Percentiles rank a stretch among this genome's conserved stretches.
phyloP scores from a whole-genome alignment of 2,797 vertebrate species.

The Euthynnus affinis region DNA sequence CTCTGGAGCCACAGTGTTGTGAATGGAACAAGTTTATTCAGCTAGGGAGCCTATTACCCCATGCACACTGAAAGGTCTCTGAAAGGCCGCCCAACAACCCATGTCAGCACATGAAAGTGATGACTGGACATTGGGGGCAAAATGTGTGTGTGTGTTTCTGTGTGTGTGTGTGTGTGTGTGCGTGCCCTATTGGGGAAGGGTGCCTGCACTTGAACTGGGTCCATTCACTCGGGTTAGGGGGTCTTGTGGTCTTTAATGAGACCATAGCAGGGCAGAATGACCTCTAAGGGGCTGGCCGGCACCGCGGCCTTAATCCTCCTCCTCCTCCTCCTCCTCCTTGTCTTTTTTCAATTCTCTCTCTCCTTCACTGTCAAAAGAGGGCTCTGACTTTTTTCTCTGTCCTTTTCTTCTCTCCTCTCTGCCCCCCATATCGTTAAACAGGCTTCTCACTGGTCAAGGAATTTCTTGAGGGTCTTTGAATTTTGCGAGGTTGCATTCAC shows the following conservation, averaged over 20 bases:
- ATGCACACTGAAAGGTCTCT: conserved; percentile 46
- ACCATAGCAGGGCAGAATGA: conserved; percentile 57
- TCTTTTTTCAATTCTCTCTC: conserved; percentile 45
- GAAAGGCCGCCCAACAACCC: conserved; percentile 55
- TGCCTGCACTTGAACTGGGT: conserved; percentile 69
- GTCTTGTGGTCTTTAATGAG: conserved; percentile 65
- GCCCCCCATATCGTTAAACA: conserved; percentile 58
- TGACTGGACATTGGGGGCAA: conserved; percentile 55
- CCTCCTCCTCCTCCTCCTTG: conserved; percentile 26
- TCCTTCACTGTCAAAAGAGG: conserved; percentile 51
- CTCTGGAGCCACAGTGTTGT: conserved; percentile 32
- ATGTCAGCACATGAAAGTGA: conserved; percentile 70
- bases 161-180: conserved; percentile 6
- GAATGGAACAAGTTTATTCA: conserved; percentile 60
- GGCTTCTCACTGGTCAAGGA: conserved; percentile 42
- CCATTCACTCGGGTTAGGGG: conserved; percentile 58
- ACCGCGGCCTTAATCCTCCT: conserved; percentile 62
- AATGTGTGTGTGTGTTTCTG: conserved; percentile 21
- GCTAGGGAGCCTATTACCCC: conserved; percentile 50
- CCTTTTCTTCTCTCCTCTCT: conserved; percentile 43
- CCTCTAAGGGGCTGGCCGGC: conserved; percentile 50
- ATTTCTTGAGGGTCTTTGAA: conserved; percentile 33
- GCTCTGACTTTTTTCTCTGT: conserved; percentile 59
- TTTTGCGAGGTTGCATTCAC: conserved; percentile 15
- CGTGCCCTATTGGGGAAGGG: conserved; percentile 49